These are phyloP conservation scores for Drosophila littoralis DNA, from an alignment of 1,140 invertebrate species.

Conservation along the genomic window DNA sequence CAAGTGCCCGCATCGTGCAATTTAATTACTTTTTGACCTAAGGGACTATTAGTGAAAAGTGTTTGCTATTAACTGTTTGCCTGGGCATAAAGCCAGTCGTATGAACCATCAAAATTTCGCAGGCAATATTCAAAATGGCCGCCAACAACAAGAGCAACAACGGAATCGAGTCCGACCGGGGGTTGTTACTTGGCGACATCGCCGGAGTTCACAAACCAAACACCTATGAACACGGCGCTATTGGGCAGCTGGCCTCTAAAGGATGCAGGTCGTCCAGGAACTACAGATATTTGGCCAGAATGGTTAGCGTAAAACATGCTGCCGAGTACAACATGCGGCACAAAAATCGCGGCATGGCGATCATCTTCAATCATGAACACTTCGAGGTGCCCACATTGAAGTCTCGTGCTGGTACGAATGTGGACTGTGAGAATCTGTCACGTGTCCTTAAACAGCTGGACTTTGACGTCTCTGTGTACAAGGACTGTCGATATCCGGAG, in stretches of 20 bases:
- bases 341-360: conserved; percentile 90
- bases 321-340: conserved; percentile 95
- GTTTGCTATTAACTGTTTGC: conserved; percentile 3
- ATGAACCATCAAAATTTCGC: conserved; percentile 67
- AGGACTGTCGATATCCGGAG: conserved; percentile 87
- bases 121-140: conserved; percentile 67
- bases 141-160: conserved; percentile 41
- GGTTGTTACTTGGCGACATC: no score
- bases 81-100: conserved; percentile 29
- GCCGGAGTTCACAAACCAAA: conserved; percentile 27
- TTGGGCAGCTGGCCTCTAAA: conserved; percentile 71
- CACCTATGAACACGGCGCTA: conserved; percentile 63
- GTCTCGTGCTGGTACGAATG: conserved; percentile 90
- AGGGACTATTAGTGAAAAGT: conserved; percentile 17
- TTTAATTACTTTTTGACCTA: not conserved
- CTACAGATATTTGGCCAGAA: conserved; percentile 84
- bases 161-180: conserved; percentile 59
- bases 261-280: conserved; percentile 61
- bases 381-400: conserved; percentile 88
- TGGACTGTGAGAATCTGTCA: conserved; percentile 89
- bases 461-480: conserved; percentile 89
- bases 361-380: conserved; percentile 96
- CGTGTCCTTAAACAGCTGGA: conserved; percentile 88
- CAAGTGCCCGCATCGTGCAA: conserved; percentile 10
- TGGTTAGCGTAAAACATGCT: conserved; percentile 90